Percentiles rank a stretch among this genome's conserved stretches.
Conservation (phyloP, 2,888 invertebrate species). For the Cheilosia vulpina region DNA sequence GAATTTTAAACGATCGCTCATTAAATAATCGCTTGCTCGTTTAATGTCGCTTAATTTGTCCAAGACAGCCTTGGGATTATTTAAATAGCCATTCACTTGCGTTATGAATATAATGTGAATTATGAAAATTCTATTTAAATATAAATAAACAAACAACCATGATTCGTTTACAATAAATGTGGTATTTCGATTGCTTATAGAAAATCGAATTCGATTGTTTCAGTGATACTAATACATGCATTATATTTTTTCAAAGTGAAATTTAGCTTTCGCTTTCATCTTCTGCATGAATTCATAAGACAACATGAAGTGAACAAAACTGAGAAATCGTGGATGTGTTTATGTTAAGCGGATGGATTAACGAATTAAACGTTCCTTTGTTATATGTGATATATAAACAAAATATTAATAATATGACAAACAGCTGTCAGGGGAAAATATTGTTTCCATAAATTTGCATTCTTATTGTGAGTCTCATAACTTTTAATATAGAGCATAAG, state of each 20-base stretch:
- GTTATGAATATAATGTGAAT: slow-evolving; percentile 41
- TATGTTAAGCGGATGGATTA: slow-evolving; percentile 36
- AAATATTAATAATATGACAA: neutral
- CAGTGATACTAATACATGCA: slow-evolving; percentile 4
- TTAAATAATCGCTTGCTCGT: slow-evolving; percentile 27
- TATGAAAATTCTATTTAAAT: slow-evolving; percentile 9
- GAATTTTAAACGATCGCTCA: slow-evolving; percentile 50
- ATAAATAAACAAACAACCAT: neutral
- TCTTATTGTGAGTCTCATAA: slow-evolving; percentile 34
- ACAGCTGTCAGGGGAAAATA: neutral
- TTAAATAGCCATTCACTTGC: slow-evolving; percentile 29
- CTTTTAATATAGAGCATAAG: slow-evolving; percentile 8
- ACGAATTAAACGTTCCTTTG: slow-evolving; percentile 19
- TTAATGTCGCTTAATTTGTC: slow-evolving; percentile 29
- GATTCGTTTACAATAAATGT: slow-evolving; percentile 27
- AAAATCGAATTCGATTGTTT: slow-evolving; percentile 1
- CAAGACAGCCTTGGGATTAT: slow-evolving; percentile 42
- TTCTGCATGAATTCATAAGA: slow-evolving; percentile 42
- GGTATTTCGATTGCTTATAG: slow-evolving; percentile 25
- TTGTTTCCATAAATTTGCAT: slow-evolving; percentile 35
- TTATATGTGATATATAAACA: neutral
- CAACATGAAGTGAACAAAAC: neutral
- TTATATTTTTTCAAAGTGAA: slow-evolving; percentile 5
- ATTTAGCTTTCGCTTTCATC: slow-evolving; percentile 50
- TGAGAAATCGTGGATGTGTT: neutral